Percentiles rank a stretch among this genome's conserved stretches.
phyloP scores from a whole-genome alignment of 2,888 invertebrate genomes.

The Drosophila aldrichi region DNA sequence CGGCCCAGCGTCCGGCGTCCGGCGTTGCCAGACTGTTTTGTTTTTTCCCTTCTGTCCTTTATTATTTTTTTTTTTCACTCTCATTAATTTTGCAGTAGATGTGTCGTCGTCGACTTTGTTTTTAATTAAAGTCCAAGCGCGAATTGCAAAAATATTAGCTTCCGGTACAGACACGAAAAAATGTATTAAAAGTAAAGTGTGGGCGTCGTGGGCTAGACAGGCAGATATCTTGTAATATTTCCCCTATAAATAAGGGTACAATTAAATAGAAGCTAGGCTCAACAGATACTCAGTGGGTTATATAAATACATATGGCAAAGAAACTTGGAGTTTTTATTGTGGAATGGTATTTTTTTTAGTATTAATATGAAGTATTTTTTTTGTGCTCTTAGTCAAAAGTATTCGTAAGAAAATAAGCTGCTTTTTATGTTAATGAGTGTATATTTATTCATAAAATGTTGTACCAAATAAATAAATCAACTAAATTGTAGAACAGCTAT shows the following conservation, averaged over 20 bases:
- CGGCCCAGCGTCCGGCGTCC: constrained; percentile 16
- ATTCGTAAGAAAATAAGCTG: not conserved
- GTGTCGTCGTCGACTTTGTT: constrained; percentile 36
- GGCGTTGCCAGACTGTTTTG: constrained; percentile 40
- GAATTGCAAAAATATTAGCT: constrained; percentile 70
- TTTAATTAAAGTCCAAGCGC: constrained; percentile 62
- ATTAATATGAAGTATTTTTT: not conserved
- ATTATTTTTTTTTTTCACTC: constrained; percentile 7
- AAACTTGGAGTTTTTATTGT: not conserved
- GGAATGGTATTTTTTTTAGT: not conserved
- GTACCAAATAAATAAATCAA: not conserved
- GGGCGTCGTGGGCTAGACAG: too few relatives aligned
- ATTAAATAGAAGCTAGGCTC: not conserved
- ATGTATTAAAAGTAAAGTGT: not conserved
- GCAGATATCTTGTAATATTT: not conserved
- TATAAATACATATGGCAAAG: not conserved
- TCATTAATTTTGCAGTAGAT: constrained; percentile 52
- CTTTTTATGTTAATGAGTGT: not conserved
- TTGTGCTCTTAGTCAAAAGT: not conserved
- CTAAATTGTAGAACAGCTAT: too few relatives aligned
- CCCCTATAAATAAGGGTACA: not conserved
- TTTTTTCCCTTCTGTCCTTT: not conserved
- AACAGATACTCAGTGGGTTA: not conserved
- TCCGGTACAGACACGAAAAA: constrained; percentile 30
- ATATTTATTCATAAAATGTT: not conserved